Conservation (phyloP, 2,797 vertebrate genomes). For the Takifugu ocellatus region DNA sequence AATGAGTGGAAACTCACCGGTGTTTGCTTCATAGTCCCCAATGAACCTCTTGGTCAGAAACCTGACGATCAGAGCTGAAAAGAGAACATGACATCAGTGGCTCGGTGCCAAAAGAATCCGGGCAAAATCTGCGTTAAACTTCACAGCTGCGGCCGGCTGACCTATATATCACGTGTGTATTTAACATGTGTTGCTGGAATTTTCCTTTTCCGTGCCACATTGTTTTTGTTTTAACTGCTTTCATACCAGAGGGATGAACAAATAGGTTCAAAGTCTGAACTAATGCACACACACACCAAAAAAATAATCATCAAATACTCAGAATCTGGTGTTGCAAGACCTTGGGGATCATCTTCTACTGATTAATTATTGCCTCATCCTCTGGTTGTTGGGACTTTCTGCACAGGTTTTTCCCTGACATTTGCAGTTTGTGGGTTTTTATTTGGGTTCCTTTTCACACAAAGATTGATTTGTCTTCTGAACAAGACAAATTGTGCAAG, state of each 20-base stretch:
- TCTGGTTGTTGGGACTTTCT: not conserved
- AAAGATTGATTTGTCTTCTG: too few species aligned
- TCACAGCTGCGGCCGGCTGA: constrained; percentile 10
- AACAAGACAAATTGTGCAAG: too few species aligned
- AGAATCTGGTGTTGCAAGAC: constrained; percentile 18
- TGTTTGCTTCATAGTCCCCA: constrained; percentile 92
- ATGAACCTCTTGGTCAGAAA: constrained; percentile 95
- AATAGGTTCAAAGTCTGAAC: constrained; percentile 18
- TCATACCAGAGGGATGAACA: not conserved
- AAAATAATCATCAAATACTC: constrained; percentile 18
- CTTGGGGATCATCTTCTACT: not conserved
- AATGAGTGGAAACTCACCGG: constrained; percentile 77
- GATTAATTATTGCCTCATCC: constrained; percentile 22
- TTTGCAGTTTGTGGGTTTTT: not conserved
- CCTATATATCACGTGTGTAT: constrained; percentile 5
- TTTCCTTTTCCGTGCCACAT: constrained; percentile 9
- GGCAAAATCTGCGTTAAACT: not conserved
- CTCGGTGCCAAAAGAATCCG: too few species aligned
- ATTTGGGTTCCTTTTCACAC: too few species aligned
- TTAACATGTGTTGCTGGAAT: constrained; percentile 11
- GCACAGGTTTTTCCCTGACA: not conserved
- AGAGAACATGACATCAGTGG: not conserved
- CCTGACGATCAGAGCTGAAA: constrained; percentile 86
- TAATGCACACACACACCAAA: not conserved
- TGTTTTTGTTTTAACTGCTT: constrained; percentile 2